Evolutionary conservation across 2,888 invertebrate species (phyloP).

Genomic region (Pristionchus entomophagus): DNA sequence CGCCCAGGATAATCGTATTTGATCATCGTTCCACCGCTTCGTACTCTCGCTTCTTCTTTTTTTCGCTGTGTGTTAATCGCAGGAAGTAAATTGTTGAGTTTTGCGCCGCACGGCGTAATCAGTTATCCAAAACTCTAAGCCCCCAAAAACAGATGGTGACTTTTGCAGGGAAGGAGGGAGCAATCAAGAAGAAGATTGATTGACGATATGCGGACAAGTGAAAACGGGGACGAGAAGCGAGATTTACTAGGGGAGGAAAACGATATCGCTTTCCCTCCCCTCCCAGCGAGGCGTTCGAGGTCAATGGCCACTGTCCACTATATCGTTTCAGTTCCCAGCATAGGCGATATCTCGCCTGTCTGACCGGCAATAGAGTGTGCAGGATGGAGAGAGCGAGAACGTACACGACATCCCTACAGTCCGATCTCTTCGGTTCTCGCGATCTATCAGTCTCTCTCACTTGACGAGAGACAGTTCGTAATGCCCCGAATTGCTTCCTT

Average conservation of each 20-base stretch:
- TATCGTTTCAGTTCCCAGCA: too few relatives aligned
- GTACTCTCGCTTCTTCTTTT: not conserved
- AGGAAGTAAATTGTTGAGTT: slow-evolving; percentile 20
- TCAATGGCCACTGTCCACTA: too few relatives aligned
- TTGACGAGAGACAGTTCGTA: too few relatives aligned
- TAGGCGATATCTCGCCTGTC: too few relatives aligned
- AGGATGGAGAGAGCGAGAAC: too few relatives aligned
- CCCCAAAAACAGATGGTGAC: not conserved
- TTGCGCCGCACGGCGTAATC: slow-evolving; percentile 14
- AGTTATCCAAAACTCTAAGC: too few relatives aligned
- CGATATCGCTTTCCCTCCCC: not conserved
- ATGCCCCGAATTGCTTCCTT: slow-evolving; percentile 27
- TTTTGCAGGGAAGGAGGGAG: not conserved
- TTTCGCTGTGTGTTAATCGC: too few relatives aligned
- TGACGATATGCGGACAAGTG: not conserved
- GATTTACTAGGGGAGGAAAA: not conserved
- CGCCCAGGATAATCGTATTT: not conserved
- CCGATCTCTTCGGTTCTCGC: too few relatives aligned
- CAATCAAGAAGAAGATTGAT: not conserved
- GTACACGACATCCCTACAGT: too few relatives aligned
- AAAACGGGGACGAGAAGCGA: not conserved
- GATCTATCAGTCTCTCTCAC: too few relatives aligned
- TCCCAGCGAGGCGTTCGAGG: not conserved
- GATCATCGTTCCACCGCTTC: not conserved
- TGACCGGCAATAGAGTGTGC: too few relatives aligned